phyloP scores from a whole-genome alignment of 2,113 vertebrate species.

The Rhodinocichla rosea region DNA sequence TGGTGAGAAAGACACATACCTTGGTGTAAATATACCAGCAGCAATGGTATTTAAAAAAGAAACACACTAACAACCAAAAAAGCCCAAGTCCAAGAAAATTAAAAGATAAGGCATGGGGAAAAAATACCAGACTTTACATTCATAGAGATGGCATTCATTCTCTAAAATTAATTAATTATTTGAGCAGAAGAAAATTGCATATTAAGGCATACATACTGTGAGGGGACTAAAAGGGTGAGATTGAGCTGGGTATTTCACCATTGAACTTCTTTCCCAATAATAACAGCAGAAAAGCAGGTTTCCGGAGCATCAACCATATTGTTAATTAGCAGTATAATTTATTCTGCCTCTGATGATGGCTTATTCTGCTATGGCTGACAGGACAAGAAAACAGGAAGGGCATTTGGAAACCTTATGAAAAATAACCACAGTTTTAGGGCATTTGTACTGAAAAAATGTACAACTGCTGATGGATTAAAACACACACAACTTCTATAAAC shows the following conservation, averaged over 20 bases:
- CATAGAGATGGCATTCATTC: neutral
- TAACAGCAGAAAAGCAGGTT: neutral
- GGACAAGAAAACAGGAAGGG: slow-evolving; percentile 26
- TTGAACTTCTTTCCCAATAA: slow-evolving; percentile 2
- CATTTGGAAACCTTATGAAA: slow-evolving; percentile 24
- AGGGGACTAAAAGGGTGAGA: neutral
- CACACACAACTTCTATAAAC: slow-evolving; percentile 1
- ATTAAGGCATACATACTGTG: neutral
- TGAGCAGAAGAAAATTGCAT: slow-evolving; percentile 4
- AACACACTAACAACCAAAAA: neutral
- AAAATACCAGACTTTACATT: neutral
- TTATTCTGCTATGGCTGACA: slow-evolving; percentile 46
- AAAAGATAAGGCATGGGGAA: neutral
- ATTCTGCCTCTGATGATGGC: slow-evolving; percentile 9
- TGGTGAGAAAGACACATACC: neutral
- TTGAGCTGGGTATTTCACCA: neutral
- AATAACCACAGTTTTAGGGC: slow-evolving; percentile 35
- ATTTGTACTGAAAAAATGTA: slow-evolving; percentile 32
- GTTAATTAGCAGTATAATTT: slow-evolving; percentile 67
- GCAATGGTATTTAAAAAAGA: neutral
- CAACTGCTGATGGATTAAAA: slow-evolving; percentile 40
- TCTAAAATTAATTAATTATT: slow-evolving; percentile 8
- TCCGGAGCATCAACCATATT: slow-evolving; percentile 32
- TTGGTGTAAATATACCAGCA: neutral
- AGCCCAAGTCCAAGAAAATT: neutral